These are phyloP conservation scores for Siniperca knerii DNA, from an alignment of 2,113 vertebrate genomes.

Conservation along the genomic window DNA sequence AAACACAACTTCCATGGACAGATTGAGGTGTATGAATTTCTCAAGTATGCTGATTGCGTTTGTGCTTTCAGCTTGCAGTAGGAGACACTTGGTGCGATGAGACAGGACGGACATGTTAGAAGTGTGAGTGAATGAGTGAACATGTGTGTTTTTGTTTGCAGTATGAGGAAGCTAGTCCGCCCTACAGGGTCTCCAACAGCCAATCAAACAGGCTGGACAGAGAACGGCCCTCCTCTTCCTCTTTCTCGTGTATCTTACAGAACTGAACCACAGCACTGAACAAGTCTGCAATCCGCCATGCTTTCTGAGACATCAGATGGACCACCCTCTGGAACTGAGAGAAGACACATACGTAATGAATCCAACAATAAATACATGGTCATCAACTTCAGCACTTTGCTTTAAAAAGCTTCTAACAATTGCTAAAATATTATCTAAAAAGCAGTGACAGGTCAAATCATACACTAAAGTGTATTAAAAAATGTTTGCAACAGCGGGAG, in stretches of 20 bases:
- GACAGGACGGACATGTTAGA: constrained; percentile 1
- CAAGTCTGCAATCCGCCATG: constrained; percentile 94
- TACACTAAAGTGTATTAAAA: no score
- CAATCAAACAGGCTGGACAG: constrained; percentile 93
- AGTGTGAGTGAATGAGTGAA: constrained; percentile 26
- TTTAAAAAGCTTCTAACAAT: background rate
- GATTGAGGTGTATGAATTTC: constrained; percentile 25
- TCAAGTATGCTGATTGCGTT: constrained; percentile 30
- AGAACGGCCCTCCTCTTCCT: constrained; percentile 78
- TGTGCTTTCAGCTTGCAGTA: constrained; percentile 45
- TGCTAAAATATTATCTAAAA: background rate
- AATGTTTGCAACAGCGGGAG: no score
- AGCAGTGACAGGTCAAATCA: background rate
- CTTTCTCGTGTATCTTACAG: constrained; percentile 86
- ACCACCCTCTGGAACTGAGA: constrained; percentile 93
- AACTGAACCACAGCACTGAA: constrained; percentile 92
- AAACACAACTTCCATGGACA: constrained; percentile 23
- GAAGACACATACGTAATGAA: background rate
- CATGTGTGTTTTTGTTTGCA: constrained; percentile 34
- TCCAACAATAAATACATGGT: background rate
- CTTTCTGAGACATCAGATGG: constrained; percentile 90
- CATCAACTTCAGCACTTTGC: background rate
- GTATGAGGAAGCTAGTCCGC: background rate
- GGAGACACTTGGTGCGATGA: constrained; percentile 43
- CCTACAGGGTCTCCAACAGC: constrained; percentile 91